Percentiles rank a stretch among this genome's conserved stretches.
Conservation (phyloP, 2,113 vertebrate species). For the Hemiscyllium ocellatum region DNA sequence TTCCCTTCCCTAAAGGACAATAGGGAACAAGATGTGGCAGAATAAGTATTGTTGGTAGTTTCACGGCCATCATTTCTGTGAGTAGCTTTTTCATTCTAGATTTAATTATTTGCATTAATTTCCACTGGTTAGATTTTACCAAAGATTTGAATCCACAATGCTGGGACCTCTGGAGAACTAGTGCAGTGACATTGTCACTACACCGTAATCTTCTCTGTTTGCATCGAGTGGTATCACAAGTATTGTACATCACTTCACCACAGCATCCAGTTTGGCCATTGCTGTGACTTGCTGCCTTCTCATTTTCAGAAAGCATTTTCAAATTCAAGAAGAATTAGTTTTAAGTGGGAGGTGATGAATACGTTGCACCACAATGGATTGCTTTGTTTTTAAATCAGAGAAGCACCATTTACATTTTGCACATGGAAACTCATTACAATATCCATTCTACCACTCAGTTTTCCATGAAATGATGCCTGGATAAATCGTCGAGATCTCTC, state of each 20-base stretch:
- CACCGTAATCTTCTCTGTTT: too few species aligned
- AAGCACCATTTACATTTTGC: neutral
- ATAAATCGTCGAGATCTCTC: neutral
- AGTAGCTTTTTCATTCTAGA: too few species aligned
- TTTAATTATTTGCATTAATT: too few species aligned
- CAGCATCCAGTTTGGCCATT: too few species aligned
- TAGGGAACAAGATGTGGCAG: too few species aligned
- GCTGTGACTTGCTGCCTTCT: neutral
- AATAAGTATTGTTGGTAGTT: too few species aligned
- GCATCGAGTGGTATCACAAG: neutral
- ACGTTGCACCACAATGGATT: neutral
- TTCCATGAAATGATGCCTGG: neutral
- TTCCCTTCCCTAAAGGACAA: too few species aligned
- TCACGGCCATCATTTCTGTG: too few species aligned
- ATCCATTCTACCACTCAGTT: neutral
- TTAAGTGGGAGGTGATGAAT: neutral
- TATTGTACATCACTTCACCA: neutral
- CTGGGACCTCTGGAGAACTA: too few species aligned
- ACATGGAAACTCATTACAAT: neutral
- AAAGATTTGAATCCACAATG: too few species aligned
- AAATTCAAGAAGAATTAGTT: neutral
- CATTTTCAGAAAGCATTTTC: neutral
- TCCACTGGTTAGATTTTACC: too few species aligned
- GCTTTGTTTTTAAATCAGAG: neutral
- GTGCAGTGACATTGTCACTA: too few species aligned